phyloP scores from a whole-genome alignment of 2,797 vertebrate species.

The Acanthopagrus latus region DNA sequence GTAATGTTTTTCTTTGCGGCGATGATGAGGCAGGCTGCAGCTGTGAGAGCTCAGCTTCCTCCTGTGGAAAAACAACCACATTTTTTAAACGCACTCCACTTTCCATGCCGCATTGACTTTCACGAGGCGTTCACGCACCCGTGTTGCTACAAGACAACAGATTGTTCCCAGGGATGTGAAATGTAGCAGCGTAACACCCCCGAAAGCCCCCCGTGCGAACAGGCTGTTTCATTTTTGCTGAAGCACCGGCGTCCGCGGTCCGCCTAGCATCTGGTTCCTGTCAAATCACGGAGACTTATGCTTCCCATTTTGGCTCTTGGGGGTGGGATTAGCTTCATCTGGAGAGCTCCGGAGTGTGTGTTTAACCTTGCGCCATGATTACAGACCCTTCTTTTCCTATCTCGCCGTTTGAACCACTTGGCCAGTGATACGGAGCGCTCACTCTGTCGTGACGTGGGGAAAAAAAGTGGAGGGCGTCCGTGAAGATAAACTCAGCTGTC shows the following conservation, averaged over 20 bases:
- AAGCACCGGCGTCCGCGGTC: constrained; percentile 43
- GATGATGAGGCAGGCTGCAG: neutral
- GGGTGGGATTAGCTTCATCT: constrained; percentile 56
- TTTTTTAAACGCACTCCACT: neutral
- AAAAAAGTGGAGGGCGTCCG: neutral
- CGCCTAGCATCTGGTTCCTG: constrained; percentile 71
- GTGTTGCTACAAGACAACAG: constrained; percentile 48
- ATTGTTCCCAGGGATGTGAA: constrained; percentile 42
- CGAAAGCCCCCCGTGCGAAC: constrained; percentile 46
- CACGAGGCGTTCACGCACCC: constrained; percentile 24
- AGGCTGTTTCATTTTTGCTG: constrained; percentile 64
- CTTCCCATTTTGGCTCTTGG: constrained; percentile 47
- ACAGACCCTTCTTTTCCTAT: constrained; percentile 29
- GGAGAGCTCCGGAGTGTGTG: constrained; percentile 26
- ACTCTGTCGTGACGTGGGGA: neutral
- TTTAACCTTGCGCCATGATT: constrained; percentile 57
- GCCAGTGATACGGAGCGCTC: constrained; percentile 6
- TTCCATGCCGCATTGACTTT: constrained; percentile 39
- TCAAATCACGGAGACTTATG: constrained; percentile 63
- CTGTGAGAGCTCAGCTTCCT: neutral
- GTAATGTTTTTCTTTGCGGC: no score
- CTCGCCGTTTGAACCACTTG: constrained; percentile 26
- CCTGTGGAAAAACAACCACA: neutral
- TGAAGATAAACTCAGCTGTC: constrained; percentile 23
- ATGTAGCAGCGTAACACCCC: constrained; percentile 24